Evolutionary conservation across 2,113 vertebrate species (phyloP), one percentile per base, ranked within the genome.

Genomic region (Vidua macroura): DNA sequence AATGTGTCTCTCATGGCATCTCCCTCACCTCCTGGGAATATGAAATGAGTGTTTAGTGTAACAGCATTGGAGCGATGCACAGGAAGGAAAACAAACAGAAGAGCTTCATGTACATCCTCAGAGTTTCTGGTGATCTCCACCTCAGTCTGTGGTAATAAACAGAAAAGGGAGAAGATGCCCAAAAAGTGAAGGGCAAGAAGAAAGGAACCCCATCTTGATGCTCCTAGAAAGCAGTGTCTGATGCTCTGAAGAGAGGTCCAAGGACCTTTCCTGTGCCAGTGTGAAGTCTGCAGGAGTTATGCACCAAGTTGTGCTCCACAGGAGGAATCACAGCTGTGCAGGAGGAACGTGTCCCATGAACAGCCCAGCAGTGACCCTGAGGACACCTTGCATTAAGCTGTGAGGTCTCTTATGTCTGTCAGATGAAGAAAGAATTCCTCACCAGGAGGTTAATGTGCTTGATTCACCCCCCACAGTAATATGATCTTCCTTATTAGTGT

Each of bases 401-500:
- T 28, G 53, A 52, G n/a, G 35, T 28, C 52, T 33, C 73, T 66
- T 4, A 0, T 55, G 49, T 49, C 68, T 25, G 1, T n/a, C 77
- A 51, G 88, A 35, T 20, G 76, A 77, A 78, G 80, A 70, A 53
- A 72, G 56, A 79, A 63, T 83, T 93, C 86, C 87, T 92, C 63
- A 2, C 70, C 22, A 20, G 83, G 93, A 87, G 93, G 87, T 92
- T 95, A 94, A 94, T 85, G 76, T 41, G 35, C 55, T 73, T 80
- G 87, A 89, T 88, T 92, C 84, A 58, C 81, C 83, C 91, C 62
- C 64, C 66, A 37, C 58, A 53, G 89, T 86, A 92, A 91, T 64
- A 87, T 88, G 92, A 88, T 70, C 58, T 75, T 81, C 86, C 96
- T 96, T 91, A 92, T 88, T 96, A 96, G 89, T 86, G 24, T 85